Conservation (phyloP, 2,113 vertebrate species). For the Cephalopholis sonnerati region DNA sequence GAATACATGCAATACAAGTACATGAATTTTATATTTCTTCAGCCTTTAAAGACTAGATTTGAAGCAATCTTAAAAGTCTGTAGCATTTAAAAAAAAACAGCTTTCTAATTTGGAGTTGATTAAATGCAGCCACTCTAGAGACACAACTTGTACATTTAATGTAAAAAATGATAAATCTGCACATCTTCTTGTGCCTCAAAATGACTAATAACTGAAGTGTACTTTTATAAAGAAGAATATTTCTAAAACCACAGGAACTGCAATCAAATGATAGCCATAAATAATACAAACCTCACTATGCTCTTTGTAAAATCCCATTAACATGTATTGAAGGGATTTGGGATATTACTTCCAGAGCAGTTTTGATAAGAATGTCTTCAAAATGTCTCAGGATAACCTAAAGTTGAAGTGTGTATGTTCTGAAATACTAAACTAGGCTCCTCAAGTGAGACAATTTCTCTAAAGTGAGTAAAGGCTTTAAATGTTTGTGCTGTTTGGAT, state of each 20-base stretch:
- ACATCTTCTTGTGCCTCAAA: not conserved
- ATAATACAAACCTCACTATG: not conserved
- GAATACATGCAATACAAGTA: not conserved
- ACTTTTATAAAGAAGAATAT: not conserved
- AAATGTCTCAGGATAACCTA: conserved; percentile 3
- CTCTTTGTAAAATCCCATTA: conserved; percentile 17
- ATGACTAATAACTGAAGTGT: not conserved
- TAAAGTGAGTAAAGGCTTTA: not conserved
- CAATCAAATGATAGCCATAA: conserved; percentile 4
- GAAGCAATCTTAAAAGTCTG: not conserved
- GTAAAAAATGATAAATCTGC: not conserved
- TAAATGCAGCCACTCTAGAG: not conserved
- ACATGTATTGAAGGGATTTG: conserved; percentile 18
- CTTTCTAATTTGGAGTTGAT: not conserved
- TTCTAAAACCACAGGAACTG: not conserved
- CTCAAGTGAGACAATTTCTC: conserved; percentile 5
- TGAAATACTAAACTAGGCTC: conserved; percentile 1
- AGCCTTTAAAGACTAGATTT: not conserved
- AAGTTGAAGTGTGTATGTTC: not conserved
- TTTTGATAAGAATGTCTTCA: conserved; percentile 21
- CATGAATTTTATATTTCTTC: not conserved
- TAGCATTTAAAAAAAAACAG: not conserved
- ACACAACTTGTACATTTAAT: not conserved
- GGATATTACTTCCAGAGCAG: conserved; percentile 11
- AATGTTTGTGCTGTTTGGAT: conserved; percentile 22